Base-by-base conservation (phyloP, 2,888 invertebrate genomes). In the Synanthedon vespiformis region DNA sequence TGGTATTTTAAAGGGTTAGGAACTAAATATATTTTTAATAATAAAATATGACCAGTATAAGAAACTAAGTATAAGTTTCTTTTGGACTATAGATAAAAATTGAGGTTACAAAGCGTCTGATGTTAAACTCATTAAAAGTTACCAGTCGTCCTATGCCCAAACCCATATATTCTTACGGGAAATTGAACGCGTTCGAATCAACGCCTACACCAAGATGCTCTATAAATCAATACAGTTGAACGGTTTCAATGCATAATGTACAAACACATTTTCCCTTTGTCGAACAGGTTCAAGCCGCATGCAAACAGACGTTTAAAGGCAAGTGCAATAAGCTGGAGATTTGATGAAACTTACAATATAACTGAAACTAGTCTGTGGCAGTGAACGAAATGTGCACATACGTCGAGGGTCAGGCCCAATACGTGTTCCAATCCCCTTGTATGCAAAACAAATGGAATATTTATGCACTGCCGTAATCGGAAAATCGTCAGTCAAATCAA, bases 361-460 rank as follows among this genome's bases (percentile, higher is more conserved):
- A 44, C 12, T 13, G 44, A 13, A 12, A 44, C 51, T 63, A 54
- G 18, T 40, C 65, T 67, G 58, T 62, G 58, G 41, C 22, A 40
- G 44, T 47, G 52, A 12, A 53, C 53, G 52, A 40, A 47, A 47
- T 49, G 58, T 58, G 60, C 57, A 52, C 14, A 44, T 47, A 54
- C 53, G 50, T 56, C 54, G 61, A 66, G 60, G 66, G 63, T 59
- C 65, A 63, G 57, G 57, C 63, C 66, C 68, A 67, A 68, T 71
- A 72, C 67, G 59, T 70, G 67, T 68, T 65, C 58, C 58, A 58
- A 62, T 62, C 64, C 68, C 64, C 65, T 68, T 67, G 68, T 72
- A 77, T 74, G 73, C 70, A 70, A 75, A 80, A 72, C 70, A 74
- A 80, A 81, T 74, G 68, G 67, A 63, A 70, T 76, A 78, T 80